Base-by-base conservation (phyloP, 1,140 invertebrate species). In the Sarcophaga bullata region DNA sequence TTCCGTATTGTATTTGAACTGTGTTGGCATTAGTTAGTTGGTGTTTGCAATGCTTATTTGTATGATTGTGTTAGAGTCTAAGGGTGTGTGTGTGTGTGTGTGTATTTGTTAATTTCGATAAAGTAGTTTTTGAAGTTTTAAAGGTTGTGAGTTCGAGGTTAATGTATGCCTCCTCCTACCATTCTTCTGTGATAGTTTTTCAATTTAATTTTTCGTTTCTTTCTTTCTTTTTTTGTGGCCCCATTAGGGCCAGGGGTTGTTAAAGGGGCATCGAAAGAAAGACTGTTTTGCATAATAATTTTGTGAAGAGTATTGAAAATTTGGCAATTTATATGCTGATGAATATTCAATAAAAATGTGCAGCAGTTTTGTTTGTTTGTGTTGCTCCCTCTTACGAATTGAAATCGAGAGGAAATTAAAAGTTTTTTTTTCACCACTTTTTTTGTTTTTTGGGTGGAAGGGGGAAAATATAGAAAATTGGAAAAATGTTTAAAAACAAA, bases 361-460 rank as follows among this genome's bases (percentile, higher is more conserved):
- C 4, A 52, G n/a, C n/a, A n/a, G n/a, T n/a, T n/a, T n/a, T 78
- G 52, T 78, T 50, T 76, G 73, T 73, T 73, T 37, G 1, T 15
- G 47, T n/a, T 76, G 48, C 75, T n/a, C 10, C 50, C 10, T 72
- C 37, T 78, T 52, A 19, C 49, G 19, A 76, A 76, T 78, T 78
- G 48, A 78, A 78, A 50, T 78, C 49, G 48, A 78, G 25, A 78
- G 75, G 75, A 78, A 78, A 78, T 78, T 78, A 78, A 78, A 78
- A 78, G n/a, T 17, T 78, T 78, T 76, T 76, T 58, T 58, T 58
- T 58, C n/a, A n/a, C n/a, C n/a, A 4, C 15, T n/a, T 58, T 58
- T 7, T n/a, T n/a, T n/a, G 13, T 4, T 15, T 58, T 13, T n/a
- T 15, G 13, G n/a, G 9, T 58, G 0, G 52, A 7, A 37, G 25